These are phyloP conservation scores for Lithophane ornitopus DNA, from an alignment of 2,888 invertebrate species.

Conservation along the genomic window DNA sequence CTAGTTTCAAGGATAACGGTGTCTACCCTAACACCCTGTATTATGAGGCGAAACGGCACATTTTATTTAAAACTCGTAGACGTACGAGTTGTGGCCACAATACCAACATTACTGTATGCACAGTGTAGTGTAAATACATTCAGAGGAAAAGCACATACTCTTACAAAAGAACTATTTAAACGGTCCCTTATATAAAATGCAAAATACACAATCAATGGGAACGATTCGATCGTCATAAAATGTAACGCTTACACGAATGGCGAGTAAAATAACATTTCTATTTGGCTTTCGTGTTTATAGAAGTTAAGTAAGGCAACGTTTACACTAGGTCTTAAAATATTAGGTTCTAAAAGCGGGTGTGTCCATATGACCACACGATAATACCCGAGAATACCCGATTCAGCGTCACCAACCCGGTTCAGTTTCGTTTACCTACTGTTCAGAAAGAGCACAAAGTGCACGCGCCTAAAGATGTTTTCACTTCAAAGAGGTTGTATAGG, in stretches of 20 bases:
- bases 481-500: background rate
- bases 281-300: slow-evolving; percentile 34
- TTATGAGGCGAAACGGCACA: background rate
- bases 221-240: slow-evolving; percentile 57
- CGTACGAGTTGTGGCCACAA: background rate
- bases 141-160: slow-evolving; percentile 1
- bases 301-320: slow-evolving; percentile 19
- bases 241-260: slow-evolving; percentile 38
- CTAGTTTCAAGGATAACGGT: no score
- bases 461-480: no score
- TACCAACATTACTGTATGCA: background rate
- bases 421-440: no score
- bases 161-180: slow-evolving; percentile 40
- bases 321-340: background rate
- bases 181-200: slow-evolving; percentile 43
- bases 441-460: no score
- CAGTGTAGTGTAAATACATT: slow-evolving; percentile 15
- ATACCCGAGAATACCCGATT: no score
- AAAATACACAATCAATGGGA: slow-evolving; percentile 46
- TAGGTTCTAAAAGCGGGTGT: no score
- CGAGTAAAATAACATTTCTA: slow-evolving; percentile 52
- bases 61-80: no score
- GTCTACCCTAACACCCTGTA: no score
- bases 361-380: no score
- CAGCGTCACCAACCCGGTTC: no score